phyloP scores from a whole-genome alignment of 2,113 vertebrate species.

The Gadus macrocephalus region DNA sequence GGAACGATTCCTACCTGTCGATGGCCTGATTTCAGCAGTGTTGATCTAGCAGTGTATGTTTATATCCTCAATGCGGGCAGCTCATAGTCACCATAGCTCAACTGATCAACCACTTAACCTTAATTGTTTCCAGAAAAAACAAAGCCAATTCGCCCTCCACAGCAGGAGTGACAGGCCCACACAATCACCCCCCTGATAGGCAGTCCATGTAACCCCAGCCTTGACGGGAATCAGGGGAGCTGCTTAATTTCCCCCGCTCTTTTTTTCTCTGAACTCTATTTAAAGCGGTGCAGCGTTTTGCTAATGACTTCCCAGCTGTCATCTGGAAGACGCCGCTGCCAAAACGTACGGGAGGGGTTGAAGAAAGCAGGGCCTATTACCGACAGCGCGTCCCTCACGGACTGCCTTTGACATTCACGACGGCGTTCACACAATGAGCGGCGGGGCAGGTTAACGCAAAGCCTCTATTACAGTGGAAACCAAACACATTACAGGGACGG shows the following conservation, averaged over 20 bases:
- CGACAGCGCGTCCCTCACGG: slow-evolving; percentile 16
- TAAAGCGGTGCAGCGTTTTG: slow-evolving; percentile 28
- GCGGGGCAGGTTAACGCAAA: slow-evolving; percentile 28
- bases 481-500: slow-evolving; percentile 28
- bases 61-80: too few relatives aligned
- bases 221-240: not conserved
- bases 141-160: too few relatives aligned
- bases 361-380: slow-evolving; percentile 38
- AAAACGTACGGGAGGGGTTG: slow-evolving; percentile 30
- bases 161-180: too few relatives aligned
- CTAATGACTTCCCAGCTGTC: slow-evolving; percentile 56
- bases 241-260: not conserved
- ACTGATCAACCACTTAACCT: too few relatives aligned
- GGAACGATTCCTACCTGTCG: too few relatives aligned
- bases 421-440: slow-evolving; percentile 21
- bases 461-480: slow-evolving; percentile 7
- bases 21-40: too few relatives aligned
- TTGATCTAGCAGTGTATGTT: too few relatives aligned
- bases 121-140: too few relatives aligned
- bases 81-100: too few relatives aligned
- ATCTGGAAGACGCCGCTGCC: slow-evolving; percentile 41
- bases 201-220: too few relatives aligned
- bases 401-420: slow-evolving; percentile 28
- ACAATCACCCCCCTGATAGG: too few relatives aligned
- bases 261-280: slow-evolving; percentile 21